Conservation (phyloP, 2,113 vertebrate genomes). For the Leptobrachium ailaonicum region DNA sequence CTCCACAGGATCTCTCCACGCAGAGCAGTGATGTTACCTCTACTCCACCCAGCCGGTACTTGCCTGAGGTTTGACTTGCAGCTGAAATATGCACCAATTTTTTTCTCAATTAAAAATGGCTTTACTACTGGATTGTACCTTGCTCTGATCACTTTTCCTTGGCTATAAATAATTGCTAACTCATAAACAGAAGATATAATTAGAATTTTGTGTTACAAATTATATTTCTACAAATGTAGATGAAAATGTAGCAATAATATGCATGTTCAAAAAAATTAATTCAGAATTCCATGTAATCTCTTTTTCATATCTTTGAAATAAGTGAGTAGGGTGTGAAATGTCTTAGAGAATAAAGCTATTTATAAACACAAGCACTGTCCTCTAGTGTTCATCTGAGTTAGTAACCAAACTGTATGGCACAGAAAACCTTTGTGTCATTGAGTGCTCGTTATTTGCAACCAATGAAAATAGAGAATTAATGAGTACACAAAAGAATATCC, state of each 20-base stretch:
- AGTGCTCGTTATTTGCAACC: neutral
- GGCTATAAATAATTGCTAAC: too few species aligned
- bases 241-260: neutral
- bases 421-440: neutral
- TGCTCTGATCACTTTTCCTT: too few species aligned
- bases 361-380: constrained; percentile 64
- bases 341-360: constrained; percentile 48
- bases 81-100: too few species aligned
- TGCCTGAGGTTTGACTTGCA: too few species aligned
- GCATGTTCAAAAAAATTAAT: neutral
- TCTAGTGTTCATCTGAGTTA: constrained; percentile 62
- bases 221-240: neutral
- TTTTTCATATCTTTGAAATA: neutral
- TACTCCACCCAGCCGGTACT: too few species aligned
- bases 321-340: constrained; percentile 9
- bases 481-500: too few species aligned
- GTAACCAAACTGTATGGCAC: constrained; percentile 50
- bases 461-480: too few species aligned
- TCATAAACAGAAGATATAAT: too few species aligned
- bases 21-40: too few species aligned
- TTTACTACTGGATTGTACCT: too few species aligned
- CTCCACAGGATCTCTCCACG: too few species aligned
- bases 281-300: neutral
- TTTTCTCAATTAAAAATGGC: too few species aligned
- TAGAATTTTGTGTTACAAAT: neutral